A percentile compares a stretch with the other conserved stretches of the same genome.
These are phyloP conservation scores for Cataglyphis livida DNA, from an alignment of 2,888 invertebrate species.

Conservation along the genomic window DNA sequence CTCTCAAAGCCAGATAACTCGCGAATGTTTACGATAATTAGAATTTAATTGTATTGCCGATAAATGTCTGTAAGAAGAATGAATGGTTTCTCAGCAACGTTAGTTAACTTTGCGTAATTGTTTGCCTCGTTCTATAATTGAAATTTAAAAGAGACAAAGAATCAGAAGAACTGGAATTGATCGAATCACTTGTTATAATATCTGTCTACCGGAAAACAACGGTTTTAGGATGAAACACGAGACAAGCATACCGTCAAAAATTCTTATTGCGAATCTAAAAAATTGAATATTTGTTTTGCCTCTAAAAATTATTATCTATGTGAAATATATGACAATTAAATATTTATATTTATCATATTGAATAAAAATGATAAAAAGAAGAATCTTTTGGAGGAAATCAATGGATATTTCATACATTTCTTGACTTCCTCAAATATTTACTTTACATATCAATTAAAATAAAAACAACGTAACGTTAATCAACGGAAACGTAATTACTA, in stretches of 20 bases:
- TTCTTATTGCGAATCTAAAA: background rate
- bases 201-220: background rate
- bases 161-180: background rate
- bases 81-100: background rate
- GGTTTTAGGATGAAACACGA: too few species aligned
- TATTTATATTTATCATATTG: background rate
- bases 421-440: background rate
- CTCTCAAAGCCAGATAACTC: background rate
- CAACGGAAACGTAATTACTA: background rate
- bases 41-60: background rate
- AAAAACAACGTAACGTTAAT: constrained; percentile 11
- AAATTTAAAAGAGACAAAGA: background rate
- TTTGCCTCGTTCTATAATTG: background rate
- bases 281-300: background rate
- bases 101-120: background rate
- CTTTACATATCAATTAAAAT: background rate
- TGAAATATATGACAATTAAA: background rate
- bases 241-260: background rate
- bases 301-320: background rate
- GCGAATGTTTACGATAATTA: constrained; percentile 9
- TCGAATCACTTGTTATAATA: background rate
- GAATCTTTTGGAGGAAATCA: background rate
- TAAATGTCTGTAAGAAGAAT: background rate
- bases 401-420: background rate
- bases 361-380: background rate